A percentile compares a stretch with the other conserved stretches of the same genome.
These are phyloP conservation scores for Arctia plantaginis DNA, from an alignment of 2,888 invertebrate genomes.

Conservation along the genomic window DNA sequence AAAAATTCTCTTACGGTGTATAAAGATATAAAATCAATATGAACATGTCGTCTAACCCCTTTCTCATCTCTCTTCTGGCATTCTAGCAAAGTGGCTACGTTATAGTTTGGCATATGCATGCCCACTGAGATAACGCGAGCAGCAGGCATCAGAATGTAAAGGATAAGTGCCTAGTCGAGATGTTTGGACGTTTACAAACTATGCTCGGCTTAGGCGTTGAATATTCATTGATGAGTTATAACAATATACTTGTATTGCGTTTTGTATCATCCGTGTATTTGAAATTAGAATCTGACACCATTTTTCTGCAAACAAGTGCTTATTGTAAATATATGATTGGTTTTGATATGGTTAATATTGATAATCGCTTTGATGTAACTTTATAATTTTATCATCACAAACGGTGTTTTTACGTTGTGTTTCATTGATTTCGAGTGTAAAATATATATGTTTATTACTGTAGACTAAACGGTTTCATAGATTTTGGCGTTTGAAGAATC, in stretches of 20 bases:
- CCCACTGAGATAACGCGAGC: conserved; percentile 54
- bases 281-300: neutral
- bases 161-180: conserved; percentile 55
- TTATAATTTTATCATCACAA: no score
- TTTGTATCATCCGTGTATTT: neutral
- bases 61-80: conserved; percentile 8
- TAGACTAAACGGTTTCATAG: no score
- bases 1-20: neutral
- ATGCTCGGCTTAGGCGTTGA: conserved; percentile 47
- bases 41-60: neutral
- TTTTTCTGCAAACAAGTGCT: neutral
- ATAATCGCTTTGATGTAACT: neutral
- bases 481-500: no score
- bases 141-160: conserved; percentile 54
- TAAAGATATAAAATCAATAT: conserved; percentile 22
- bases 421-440: no score
- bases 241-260: conserved; percentile 1
- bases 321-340: neutral
- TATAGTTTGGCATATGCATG: conserved; percentile 54
- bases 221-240: conserved; percentile 39
- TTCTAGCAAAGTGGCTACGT: conserved; percentile 25
- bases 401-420: no score
- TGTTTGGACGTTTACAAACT: conserved; percentile 52
- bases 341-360: neutral
- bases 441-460: no score